Percentiles rank a stretch among this genome's conserved stretches.
phyloP scores from a whole-genome alignment of 2,888 invertebrate genomes.

The Idaea aversata region DNA sequence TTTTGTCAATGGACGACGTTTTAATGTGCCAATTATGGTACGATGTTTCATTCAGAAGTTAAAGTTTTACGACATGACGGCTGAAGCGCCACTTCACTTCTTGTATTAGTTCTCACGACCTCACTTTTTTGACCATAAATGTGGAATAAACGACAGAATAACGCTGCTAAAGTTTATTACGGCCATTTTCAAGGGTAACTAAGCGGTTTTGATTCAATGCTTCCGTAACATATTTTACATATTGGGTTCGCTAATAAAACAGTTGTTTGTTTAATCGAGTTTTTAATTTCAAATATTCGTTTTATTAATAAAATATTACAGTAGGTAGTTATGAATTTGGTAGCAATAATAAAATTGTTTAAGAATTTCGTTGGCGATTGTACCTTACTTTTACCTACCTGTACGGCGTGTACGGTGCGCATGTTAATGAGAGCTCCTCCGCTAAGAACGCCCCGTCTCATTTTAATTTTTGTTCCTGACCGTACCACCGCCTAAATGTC shows the following conservation, averaged over 20 bases:
- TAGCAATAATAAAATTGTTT: constrained; percentile 7
- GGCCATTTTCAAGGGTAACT: constrained; percentile 7
- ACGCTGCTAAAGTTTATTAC: constrained; percentile 13
- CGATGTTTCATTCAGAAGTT: constrained; percentile 61
- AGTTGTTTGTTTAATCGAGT: background rate
- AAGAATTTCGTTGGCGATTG: constrained; percentile 29
- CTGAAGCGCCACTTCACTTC: constrained; percentile 36
- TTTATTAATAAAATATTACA: constrained; percentile 16
- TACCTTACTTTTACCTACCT: constrained; percentile 22
- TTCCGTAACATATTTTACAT: constrained; percentile 4
- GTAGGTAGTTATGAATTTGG: constrained; percentile 8
- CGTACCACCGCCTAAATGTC: constrained; percentile 27
- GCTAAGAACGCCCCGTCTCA: constrained; percentile 24
- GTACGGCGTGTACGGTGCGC: constrained; percentile 34
- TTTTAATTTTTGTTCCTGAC: constrained; percentile 30
- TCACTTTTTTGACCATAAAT: constrained; percentile 30
- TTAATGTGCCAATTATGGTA: constrained; percentile 68
- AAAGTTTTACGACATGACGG: constrained; percentile 48
- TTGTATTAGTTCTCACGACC: constrained; percentile 31
- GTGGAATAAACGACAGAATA: constrained; percentile 21
- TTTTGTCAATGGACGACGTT: constrained; percentile 66
- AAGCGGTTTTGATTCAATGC: background rate
- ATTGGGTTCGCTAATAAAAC: background rate
- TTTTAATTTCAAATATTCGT: background rate
- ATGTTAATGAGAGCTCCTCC: constrained; percentile 34